These are phyloP conservation scores for Cirrhinus molitorella DNA, from an alignment of 2,797 vertebrate genomes.

Conservation along the genomic window DNA sequence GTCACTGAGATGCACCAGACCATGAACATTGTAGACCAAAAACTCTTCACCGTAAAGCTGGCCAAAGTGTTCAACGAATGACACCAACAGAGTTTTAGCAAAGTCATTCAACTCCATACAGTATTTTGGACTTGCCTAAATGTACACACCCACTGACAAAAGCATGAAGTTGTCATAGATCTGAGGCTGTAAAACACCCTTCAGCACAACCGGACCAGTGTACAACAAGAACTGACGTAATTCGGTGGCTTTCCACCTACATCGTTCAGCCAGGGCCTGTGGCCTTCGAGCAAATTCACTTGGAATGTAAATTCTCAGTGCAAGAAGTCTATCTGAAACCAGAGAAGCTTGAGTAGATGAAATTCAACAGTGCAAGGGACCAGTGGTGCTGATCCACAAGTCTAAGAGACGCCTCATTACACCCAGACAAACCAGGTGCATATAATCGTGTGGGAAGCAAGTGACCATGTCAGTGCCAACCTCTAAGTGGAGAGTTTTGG, in stretches of 20 bases:
- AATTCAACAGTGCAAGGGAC: constrained; percentile 26
- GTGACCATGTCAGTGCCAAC: neutral
- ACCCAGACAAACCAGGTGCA: constrained; percentile 32
- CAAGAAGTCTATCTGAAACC: constrained; percentile 16
- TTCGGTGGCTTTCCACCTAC: neutral
- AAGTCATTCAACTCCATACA: constrained; percentile 5
- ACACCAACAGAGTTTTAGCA: constrained; percentile 27
- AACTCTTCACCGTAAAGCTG: constrained; percentile 36
- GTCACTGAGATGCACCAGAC: constrained; percentile 39
- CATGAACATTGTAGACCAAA: constrained; percentile 44
- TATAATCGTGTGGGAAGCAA: neutral
- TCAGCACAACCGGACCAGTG: constrained; percentile 1
- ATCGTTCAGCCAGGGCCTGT: neutral
- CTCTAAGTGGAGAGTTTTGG: neutral
- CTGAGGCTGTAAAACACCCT: neutral
- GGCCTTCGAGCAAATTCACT: neutral
- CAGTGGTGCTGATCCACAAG: constrained; percentile 37
- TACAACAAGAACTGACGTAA: neutral
- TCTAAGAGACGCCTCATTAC: constrained; percentile 34
- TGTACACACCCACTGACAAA: neutral
- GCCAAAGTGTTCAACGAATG: constrained; percentile 42
- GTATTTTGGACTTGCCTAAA: neutral
- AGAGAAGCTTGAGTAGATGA: constrained; percentile 1
- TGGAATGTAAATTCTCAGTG: constrained; percentile 15
- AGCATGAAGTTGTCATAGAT: constrained; percentile 19